phyloP scores from a whole-genome alignment of 2,888 invertebrate genomes.

The Beris chalybata region DNA sequence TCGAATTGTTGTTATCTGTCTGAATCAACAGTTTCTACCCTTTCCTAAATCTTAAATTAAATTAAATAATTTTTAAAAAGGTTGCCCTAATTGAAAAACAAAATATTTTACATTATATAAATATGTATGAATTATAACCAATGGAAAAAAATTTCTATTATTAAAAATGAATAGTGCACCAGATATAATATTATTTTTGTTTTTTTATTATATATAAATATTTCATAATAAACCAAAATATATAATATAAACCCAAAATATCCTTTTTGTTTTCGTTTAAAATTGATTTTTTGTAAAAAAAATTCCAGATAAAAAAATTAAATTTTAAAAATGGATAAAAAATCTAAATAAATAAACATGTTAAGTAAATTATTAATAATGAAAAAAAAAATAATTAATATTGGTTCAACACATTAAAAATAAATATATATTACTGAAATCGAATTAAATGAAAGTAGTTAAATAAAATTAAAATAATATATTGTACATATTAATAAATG shows the following conservation, averaged over 20 bases:
- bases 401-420: conserved; percentile 3
- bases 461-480: conserved; percentile 29
- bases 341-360: background rate
- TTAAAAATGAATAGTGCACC: conserved; percentile 48
- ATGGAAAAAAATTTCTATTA: conserved; percentile 46
- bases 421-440: conserved; percentile 33
- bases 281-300: conserved; percentile 27
- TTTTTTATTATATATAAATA: conserved; percentile 1
- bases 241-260: conserved; percentile 4
- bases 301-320: background rate
- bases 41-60: conserved; percentile 1
- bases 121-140: conserved; percentile 19
- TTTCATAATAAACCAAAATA: background rate
- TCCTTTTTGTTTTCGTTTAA: conserved; percentile 36
- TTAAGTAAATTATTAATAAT: conserved; percentile 18
- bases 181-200: conserved; percentile 34
- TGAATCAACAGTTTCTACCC: conserved; percentile 41
- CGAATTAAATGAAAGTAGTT: conserved; percentile 36
- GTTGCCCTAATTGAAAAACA: too few species aligned
- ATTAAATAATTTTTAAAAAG: background rate
- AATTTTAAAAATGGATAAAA: background rate
- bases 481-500: conserved; percentile 28
- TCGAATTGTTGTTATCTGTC: conserved; percentile 7
- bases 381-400: conserved; percentile 39
- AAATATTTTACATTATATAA: background rate